Conservation (phyloP, 2,888 invertebrate species). For the Dynastes hyllus region DNA sequence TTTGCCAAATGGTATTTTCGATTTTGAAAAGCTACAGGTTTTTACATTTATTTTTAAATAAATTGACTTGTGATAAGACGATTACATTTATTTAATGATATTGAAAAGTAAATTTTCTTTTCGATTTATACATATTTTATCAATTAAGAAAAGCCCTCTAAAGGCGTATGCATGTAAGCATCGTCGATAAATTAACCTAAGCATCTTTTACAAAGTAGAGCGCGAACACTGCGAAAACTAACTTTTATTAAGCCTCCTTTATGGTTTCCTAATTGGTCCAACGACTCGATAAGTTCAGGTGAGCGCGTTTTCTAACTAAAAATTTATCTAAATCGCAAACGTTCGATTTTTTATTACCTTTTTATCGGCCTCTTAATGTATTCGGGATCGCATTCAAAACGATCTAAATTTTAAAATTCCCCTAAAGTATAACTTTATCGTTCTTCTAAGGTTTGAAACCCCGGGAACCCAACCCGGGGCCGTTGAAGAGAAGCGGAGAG, state of each 20-base stretch:
- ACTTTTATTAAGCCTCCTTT: conserved; percentile 12
- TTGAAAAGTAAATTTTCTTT: too few relatives aligned
- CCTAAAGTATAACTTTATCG: conserved; percentile 39
- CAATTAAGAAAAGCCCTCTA: too few relatives aligned
- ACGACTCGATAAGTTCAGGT: background rate
- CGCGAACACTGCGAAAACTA: conserved; percentile 18
- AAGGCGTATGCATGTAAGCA: too few relatives aligned
- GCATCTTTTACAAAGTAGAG: conserved; percentile 8
- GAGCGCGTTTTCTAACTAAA: conserved; percentile 35
- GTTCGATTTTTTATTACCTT: conserved; percentile 39
- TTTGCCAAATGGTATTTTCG: too few relatives aligned
- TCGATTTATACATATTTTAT: too few relatives aligned
- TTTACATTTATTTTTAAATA: too few relatives aligned
- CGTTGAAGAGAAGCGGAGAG: background rate
- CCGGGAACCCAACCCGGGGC: too few relatives aligned
- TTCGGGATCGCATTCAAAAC: conserved; percentile 36
- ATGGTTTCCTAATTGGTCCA: conserved; percentile 23
- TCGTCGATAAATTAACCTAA: background rate
- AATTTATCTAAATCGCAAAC: conserved; percentile 42
- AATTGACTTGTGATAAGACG: too few relatives aligned
- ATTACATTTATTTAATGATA: too few relatives aligned
- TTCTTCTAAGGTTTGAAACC: too few relatives aligned
- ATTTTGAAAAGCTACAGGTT: too few relatives aligned
- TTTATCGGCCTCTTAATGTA: conserved; percentile 38
- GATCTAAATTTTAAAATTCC: too few relatives aligned